Percentiles rank a stretch among this genome's conserved stretches.
phyloP scores from a whole-genome alignment of 2,113 vertebrate species.

The Petroica traversi region DNA sequence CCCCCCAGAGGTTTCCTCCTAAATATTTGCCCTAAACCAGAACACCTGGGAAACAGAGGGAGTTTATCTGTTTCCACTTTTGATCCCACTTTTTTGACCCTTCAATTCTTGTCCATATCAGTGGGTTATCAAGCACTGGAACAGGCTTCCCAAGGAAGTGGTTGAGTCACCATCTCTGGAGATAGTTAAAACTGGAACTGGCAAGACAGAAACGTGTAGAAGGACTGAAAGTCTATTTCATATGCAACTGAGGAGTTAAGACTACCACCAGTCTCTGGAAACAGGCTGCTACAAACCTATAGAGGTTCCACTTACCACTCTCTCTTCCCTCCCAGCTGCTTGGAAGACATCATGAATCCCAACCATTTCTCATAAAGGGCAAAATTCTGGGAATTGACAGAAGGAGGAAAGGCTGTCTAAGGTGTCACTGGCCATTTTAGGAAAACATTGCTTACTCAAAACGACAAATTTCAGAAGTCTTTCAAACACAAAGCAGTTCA shows the following conservation, averaged over 20 bases:
- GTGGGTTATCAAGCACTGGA: not conserved
- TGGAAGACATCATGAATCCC: not conserved
- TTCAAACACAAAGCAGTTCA: not conserved
- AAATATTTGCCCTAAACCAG: no score
- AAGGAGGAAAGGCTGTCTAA: slow-evolving; percentile 12
- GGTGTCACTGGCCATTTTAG: not conserved
- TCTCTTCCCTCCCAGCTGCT: not conserved
- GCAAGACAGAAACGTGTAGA: not conserved
- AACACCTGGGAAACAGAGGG: not conserved
- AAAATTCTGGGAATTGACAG: not conserved
- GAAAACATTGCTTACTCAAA: not conserved
- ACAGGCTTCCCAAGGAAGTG: not conserved
- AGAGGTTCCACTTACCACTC: not conserved
- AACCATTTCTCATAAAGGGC: not conserved
- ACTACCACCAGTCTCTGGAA: not conserved
- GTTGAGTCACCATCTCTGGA: not conserved
- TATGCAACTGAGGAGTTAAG: not conserved
- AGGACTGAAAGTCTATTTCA: not conserved
- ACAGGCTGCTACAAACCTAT: not conserved
- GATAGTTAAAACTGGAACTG: not conserved
- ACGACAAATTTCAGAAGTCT: not conserved
- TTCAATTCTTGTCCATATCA: not conserved
- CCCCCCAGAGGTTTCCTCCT: no score
- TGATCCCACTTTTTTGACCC: not conserved
- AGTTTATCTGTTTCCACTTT: not conserved